These are phyloP conservation scores for Philereme transversata DNA, from an alignment of 2,888 invertebrate species.

Conservation along the genomic window DNA sequence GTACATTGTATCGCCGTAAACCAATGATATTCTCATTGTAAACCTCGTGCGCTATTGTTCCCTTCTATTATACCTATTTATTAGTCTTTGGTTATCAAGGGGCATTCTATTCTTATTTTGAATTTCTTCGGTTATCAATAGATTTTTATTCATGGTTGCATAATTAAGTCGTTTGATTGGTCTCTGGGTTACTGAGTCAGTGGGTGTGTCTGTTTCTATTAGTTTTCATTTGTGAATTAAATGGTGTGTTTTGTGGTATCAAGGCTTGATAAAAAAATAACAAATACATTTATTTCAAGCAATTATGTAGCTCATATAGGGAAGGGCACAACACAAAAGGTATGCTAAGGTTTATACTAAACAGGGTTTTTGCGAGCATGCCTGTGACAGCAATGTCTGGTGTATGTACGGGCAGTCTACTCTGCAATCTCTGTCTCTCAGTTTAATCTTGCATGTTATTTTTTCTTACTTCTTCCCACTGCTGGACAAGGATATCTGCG, in stretches of 20 bases:
- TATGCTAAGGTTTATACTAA: no score
- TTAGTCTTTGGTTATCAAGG: conserved; percentile 46
- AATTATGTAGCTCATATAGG: no score
- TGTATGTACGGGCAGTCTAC: no score
- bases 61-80: conserved; percentile 54
- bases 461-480: no score
- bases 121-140: conserved; percentile 44
- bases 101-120: conserved; percentile 10
- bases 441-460: no score
- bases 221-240: conserved; percentile 23
- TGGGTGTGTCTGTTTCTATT: conserved; percentile 56
- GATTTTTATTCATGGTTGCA: conserved; percentile 66
- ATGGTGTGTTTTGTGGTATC: conserved; percentile 3
- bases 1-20: conserved; percentile 66
- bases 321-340: no score
- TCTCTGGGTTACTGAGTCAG: conserved; percentile 65
- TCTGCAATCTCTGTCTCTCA: no score
- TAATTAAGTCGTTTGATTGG: conserved; percentile 71
- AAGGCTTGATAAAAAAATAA: no score
- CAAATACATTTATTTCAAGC: no score
- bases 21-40: conserved; percentile 64
- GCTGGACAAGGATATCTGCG: no score
- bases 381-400: no score
- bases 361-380: no score
- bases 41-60: conserved; percentile 56